phyloP scores from a whole-genome alignment of 2,797 vertebrate genomes.

The Furcifer pardalis region DNA sequence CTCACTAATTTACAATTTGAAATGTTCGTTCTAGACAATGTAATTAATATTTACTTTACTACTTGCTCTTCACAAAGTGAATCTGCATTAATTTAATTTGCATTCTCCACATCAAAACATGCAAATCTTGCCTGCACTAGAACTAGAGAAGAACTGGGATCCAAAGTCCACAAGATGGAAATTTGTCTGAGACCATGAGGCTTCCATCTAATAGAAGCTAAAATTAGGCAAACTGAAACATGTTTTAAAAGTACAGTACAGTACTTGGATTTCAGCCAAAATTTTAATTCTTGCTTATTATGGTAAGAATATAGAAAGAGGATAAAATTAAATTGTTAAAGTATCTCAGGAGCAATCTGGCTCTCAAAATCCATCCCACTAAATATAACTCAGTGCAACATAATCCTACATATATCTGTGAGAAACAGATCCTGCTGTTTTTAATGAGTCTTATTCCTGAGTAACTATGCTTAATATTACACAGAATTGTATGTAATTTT shows the following conservation, averaged over 20 bases:
- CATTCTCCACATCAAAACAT: background rate
- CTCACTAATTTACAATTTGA: no score
- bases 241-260: background rate
- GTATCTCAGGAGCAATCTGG: background rate
- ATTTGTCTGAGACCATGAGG: no score
- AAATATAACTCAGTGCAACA: background rate
- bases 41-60: no score
- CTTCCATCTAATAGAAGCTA: background rate
- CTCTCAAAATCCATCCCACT: background rate
- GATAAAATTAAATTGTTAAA: background rate
- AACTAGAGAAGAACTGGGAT: background rate
- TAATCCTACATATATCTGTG: background rate
- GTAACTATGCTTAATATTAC: background rate
- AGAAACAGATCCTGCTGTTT: background rate
- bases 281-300: background rate
- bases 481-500: background rate
- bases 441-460: background rate
- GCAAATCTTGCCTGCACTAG: background rate
- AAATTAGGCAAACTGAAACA: background rate
- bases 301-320: background rate
- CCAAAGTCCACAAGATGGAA: background rate
- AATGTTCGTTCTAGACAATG: no score
- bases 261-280: background rate
- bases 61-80: no score
- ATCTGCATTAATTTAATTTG: no score